Base-by-base conservation (phyloP, 2,113 vertebrate species). In the Nansenia antarctica region DNA sequence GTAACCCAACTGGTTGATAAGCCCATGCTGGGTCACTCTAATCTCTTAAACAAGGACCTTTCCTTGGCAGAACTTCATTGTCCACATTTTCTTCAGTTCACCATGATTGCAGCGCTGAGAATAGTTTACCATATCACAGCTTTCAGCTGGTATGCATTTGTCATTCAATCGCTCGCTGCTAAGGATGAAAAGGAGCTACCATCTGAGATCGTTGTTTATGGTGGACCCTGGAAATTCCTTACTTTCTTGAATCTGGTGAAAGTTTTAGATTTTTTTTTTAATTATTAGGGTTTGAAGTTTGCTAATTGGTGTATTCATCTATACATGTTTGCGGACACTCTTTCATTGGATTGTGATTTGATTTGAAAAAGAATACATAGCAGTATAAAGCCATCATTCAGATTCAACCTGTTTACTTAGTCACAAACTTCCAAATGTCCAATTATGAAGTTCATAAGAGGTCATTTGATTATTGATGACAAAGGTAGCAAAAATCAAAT, bases 201-300 rank as follows among this genome's bases (percentile, higher is more conserved):
- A 2, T 9, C 80, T 47, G 91, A 90, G 26, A 87, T 92, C 24
- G 92, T 92, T 80, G 57, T 83, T 20, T 93, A 91, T 24, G 91
- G 90, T 24, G 92, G 92, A 65, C 91, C 90, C 0, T 92, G 91
- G 92, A 93, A 93, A 77, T 92, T 91, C 65, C 90, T 93, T 14
- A 93, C 91, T 1, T 92, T 93, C 77, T 73, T 93, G n/a, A 93
- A 93, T 71, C 70, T 92, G 85, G 92, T 92, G 77, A 83, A 87
- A 15, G 64, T 63, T 30, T 24, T 58, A 31, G 12, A n/a, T 22
- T 14, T 61, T 22, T 18, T 18, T 34, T 5, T 20, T 27, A 11
- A n/a, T 14, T 29, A 26, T 15, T 29, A 37, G 34, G 27, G 29
- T 18, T 49, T 49, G 45, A 14, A 42, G 12, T 42, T n/a, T n/a